Evolutionary conservation across 2,113 vertebrate species (phyloP), one percentile per base, ranked within the genome.

Genomic region (Notiomystis cincta): DNA sequence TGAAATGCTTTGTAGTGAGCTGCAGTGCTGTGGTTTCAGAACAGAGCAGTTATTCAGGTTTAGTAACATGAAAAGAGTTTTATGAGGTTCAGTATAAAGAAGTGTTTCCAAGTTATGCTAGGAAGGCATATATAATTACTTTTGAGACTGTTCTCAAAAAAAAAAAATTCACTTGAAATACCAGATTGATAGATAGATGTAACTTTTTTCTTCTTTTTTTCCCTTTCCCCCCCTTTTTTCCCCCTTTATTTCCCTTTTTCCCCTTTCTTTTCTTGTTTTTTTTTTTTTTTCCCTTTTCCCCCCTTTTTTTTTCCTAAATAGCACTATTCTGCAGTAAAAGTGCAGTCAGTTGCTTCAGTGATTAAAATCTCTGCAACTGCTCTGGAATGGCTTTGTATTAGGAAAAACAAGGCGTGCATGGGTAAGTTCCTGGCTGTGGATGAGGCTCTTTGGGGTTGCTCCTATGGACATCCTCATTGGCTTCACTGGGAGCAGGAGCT

Each of bases 21-120:
- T 88, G 37, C 69, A 69, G 60, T 25, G 45, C 65, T 45, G 65
- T 71, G 86, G 79, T 77, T 95, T 80, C 66, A 78, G 64, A 89
- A 95, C 76, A 92, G 89, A 94, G 84, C 77, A 91, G 65, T 84
- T 86, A 77, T 78, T 90, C 92, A 94, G 71, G 75, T 70, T 91
- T 54, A 62, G 75, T 54, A 88, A 92, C 66, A 80, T 86, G 54
- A 95, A 65, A 88, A 91, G 78, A 45, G 54, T 81, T 92, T 95
- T 89, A 92, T n/a, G 78, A 89, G 61, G 53, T 33, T 66, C 56
- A 51, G 38, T 83, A 54, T 70, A 64, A 91, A 87, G 70, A 94
- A 92, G 16, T 56, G 60, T 77, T 92, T 93, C 95, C 87, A 96
- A 83, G 86, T 78, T 91, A 71, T 37, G 42, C 38, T 90, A 88